Base-by-base conservation (phyloP, 1,140 invertebrate genomes). In the Macrocentrus cingulum region DNA sequence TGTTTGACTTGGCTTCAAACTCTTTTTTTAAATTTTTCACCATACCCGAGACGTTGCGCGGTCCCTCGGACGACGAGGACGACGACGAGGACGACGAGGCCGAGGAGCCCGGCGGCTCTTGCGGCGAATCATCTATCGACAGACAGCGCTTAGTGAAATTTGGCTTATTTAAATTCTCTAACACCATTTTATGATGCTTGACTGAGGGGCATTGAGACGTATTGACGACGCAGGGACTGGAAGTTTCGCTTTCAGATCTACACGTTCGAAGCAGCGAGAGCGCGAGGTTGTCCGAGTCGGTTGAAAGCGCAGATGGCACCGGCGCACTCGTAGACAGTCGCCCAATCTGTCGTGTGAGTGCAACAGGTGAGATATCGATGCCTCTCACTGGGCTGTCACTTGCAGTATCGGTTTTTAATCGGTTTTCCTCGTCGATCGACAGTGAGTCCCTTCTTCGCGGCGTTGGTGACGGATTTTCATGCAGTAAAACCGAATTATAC, bases 11-110 rank as follows among this genome's bases (percentile, higher is more conserved):
- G 6, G 90, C 89, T 78, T 93, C 91, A 71, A 93, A 91, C 70
- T 91, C 90, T 72, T 89, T 89, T 75, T 91, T 92, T 53, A 91
- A 83, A 79, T 88, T 91, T 81, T 87, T 87, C 15, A 94, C 91
- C 62, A 87, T 86, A 7, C 88, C 88, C 2, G 82, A 81, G 15
- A 80, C 80, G 37, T 67, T 72, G 1, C 73, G 68, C 0, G 71
- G 70, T 39, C 70, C 69, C n/a, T 79, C 77, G 0, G 69, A 45
- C n/a, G 61, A 56, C 11, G 57, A 48, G 1, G 56, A 56, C 1
- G 61, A 62, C 0, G 61, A 62, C 2, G 56, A 39, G 2, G 57
- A 59, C 9, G 56, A 58, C 1, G 56, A 54, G 1, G 57, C 32
- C 9, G 50, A 62, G 1, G 60, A 62, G 15, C 52, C 39, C 6